Base-by-base conservation (phyloP, 2,113 vertebrate genomes). In the Procavia capensis region DNA sequence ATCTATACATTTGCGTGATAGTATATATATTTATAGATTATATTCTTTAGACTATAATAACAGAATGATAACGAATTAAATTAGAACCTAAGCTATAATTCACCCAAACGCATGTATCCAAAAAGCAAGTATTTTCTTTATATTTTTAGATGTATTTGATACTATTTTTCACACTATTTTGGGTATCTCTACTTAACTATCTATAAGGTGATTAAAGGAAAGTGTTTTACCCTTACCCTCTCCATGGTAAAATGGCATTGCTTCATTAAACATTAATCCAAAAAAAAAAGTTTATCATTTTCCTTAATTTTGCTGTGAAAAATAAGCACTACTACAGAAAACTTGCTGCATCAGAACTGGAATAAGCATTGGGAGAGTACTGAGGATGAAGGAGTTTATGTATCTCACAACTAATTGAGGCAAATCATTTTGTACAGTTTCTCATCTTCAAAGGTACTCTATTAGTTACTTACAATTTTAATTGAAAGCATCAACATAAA, bases 401-500 rank as follows among this genome's bases (percentile, higher is more conserved):
- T 34, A 80, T 87, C 45, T 78, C 36, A 36, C 8, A 78, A 47
- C 22, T 88, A 93, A 91, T 13, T 82, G 79, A 90, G 10, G 92
- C 61, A 85, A 88, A 95, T 88, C 36, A 59, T 41, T 70, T 86
- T 24, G 41, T 83, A 90, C 0, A 95, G 74, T 79, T 96, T 95
- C 50, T 96, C 47, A 96, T 95, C 22, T 97, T 96, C 11, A 39
- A 45, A 95, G 64, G 75, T 1, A 86, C 63, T 72, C 79, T 16
- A 95, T 94, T 83, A 90, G 63, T 83, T 95, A 91, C 85, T 93
- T 78, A 80, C 6, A 70, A 92, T 66, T 94, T 95, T 92, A 72
- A 93, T 84, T 86, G 95, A 97, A 80, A 94, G 27, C n/a, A 45
- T 88, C 39, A 95, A 91, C 89, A 80, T 85, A 76, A 96, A 97